A percentile compares a stretch with the other conserved stretches of the same genome.
Evolutionary conservation across 37 sponge, comb jelly and placozoan species (phyloP).

Genomic region (Ianthella basta): DNA sequence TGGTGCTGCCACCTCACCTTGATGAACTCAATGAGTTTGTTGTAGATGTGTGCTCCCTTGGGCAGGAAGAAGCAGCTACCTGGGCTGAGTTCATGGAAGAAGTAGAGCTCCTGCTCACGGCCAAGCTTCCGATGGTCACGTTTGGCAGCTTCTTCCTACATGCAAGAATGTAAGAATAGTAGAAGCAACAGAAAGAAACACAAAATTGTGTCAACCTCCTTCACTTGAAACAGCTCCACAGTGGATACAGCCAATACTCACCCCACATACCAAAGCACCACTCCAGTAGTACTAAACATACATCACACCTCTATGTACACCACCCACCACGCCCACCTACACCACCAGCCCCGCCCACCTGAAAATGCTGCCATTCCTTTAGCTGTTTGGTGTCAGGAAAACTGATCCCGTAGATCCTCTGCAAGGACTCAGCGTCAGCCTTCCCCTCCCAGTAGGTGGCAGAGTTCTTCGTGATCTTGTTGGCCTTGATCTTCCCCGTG

Average conservation of each 20-base stretch:
- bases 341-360: slow-evolving; percentile 7
- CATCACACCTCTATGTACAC: background rate
- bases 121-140: slow-evolving; percentile 97
- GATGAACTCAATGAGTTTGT: slow-evolving; percentile 87
- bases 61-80: slow-evolving; percentile 99
- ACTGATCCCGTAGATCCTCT: slow-evolving; percentile 96
- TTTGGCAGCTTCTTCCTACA: slow-evolving; percentile 96
- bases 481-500: slow-evolving; percentile 96
- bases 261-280: background rate
- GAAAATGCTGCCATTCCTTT: slow-evolving; percentile 97
- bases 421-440: slow-evolving; percentile 91
- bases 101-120: slow-evolving; percentile 92
- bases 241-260: too few relatives aligned
- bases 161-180: background rate
- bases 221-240: too few relatives aligned
- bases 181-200: too few relatives aligned
- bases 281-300: too few relatives aligned
- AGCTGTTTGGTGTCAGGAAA: slow-evolving; percentile 97
- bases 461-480: slow-evolving; percentile 92
- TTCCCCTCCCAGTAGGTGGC: slow-evolving; percentile 98
- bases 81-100: slow-evolving; percentile 98
- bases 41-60: slow-evolving; percentile 92
- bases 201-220: too few relatives aligned
- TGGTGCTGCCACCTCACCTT: slow-evolving; percentile 57
- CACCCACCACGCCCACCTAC: background rate